A percentile compares a stretch with the other conserved stretches of the same genome.
phyloP scores from a whole-genome alignment of 2,113 vertebrate species.

The Sturnira hondurensis region DNA sequence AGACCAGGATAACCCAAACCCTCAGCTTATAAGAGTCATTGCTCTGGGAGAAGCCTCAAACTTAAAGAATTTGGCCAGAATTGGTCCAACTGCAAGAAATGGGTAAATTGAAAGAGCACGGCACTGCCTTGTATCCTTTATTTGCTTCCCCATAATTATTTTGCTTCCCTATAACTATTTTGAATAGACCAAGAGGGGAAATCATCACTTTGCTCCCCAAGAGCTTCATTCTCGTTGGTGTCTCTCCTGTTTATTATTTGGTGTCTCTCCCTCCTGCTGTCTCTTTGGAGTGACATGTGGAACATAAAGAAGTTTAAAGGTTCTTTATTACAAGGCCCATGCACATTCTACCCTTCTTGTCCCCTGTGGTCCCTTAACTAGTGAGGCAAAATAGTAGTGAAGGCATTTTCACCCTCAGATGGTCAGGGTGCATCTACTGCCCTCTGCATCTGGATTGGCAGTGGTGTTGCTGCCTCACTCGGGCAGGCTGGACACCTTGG shows the following conservation, averaged over 20 bases:
- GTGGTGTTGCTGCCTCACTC: background rate
- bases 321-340: background rate
- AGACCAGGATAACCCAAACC: background rate
- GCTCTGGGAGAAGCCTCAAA: background rate
- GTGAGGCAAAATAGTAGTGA: background rate
- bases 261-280: background rate
- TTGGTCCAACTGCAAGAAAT: background rate
- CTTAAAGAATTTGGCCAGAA: background rate
- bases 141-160: background rate
- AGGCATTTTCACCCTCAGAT: background rate
- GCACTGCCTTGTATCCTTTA: background rate
- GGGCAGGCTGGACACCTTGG: background rate
- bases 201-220: background rate
- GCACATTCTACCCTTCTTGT: background rate
- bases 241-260: background rate
- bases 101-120: background rate
- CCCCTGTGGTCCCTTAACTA: background rate
- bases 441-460: background rate
- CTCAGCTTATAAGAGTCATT: background rate
- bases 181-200: background rate
- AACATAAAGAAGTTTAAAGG: background rate
- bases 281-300: background rate
- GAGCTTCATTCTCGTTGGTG: background rate
- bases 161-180: background rate
- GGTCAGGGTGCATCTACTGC: background rate